Conservation (phyloP, 2,113 vertebrate genomes). For the Tonatia bakeri region DNA sequence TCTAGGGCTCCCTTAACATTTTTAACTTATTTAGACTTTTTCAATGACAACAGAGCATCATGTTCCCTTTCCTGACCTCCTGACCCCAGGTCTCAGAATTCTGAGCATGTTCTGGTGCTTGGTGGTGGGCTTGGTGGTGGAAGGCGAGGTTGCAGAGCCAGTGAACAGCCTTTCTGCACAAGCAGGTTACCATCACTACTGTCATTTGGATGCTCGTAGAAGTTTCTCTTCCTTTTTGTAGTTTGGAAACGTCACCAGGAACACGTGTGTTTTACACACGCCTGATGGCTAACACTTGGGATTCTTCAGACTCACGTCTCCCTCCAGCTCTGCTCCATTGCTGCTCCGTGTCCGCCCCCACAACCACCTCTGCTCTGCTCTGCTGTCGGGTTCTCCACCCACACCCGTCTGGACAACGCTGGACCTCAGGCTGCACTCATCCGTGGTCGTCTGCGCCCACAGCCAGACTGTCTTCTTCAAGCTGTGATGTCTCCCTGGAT, state of each 20-base stretch:
- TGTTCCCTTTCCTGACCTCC: accelerated
- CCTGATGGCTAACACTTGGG: too few species aligned
- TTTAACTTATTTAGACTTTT: neutral
- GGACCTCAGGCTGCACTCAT: too few species aligned
- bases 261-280: accelerated
- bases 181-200: accelerated
- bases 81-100: neutral
- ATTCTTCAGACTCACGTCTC: too few species aligned
- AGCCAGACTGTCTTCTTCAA: accelerated
- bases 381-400: accelerated
- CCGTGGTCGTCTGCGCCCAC: too few species aligned
- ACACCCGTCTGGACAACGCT: accelerated
- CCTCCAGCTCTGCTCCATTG: neutral
- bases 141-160: accelerated
- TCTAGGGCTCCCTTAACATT: too few species aligned
- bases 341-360: too few species aligned
- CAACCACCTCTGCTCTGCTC: accelerated
- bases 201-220: neutral
- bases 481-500: neutral
- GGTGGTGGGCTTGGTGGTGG: accelerated
- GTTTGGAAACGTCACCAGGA: neutral
- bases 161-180: neutral
- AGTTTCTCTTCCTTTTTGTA: neutral
- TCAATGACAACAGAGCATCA: accelerated
- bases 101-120: accelerated